Evolutionary conservation across 2,888 invertebrate genomes (phyloP).

Genomic region (Ischnus inquisitorius): DNA sequence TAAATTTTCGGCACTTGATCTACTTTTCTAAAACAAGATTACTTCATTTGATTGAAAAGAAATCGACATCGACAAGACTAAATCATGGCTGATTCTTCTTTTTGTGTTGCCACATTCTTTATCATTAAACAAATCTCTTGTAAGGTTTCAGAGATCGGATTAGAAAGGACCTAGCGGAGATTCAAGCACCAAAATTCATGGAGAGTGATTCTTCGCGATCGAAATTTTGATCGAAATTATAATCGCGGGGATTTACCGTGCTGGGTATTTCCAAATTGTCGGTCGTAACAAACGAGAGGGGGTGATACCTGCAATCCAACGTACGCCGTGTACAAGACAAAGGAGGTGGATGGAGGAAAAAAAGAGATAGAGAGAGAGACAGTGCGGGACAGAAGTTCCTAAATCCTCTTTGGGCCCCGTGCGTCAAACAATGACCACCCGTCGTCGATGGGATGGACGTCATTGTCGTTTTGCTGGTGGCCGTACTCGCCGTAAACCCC

Average conservation of each 20-base stretch:
- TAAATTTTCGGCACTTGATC: background rate
- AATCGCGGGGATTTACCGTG: constrained; percentile 26
- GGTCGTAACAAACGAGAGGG: constrained; percentile 41
- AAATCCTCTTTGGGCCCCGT: constrained; percentile 57
- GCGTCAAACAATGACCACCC: constrained; percentile 61
- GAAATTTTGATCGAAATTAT: constrained; percentile 15
- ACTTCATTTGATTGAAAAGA: background rate
- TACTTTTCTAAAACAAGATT: background rate
- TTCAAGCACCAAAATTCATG: background rate
- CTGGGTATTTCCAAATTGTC: constrained; percentile 63
- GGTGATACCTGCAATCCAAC: constrained; percentile 39
- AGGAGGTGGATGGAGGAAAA: constrained; percentile 29
- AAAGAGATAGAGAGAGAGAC: constrained; percentile 6
- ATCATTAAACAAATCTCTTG: background rate
- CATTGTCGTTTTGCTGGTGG: constrained; percentile 74
- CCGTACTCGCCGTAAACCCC: constrained; percentile 58
- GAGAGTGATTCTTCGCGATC: constrained; percentile 15
- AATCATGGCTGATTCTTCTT: background rate
- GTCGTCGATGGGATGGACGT: constrained; percentile 58
- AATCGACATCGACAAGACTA: background rate
- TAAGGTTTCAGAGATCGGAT: background rate
- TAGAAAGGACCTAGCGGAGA: background rate
- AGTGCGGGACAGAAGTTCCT: constrained; percentile 29
- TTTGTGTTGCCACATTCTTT: too few relatives aligned
- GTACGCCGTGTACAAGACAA: background rate